phyloP scores from a whole-genome alignment of 2,797 vertebrate species.

The Poeciliopsis gracilis region DNA sequence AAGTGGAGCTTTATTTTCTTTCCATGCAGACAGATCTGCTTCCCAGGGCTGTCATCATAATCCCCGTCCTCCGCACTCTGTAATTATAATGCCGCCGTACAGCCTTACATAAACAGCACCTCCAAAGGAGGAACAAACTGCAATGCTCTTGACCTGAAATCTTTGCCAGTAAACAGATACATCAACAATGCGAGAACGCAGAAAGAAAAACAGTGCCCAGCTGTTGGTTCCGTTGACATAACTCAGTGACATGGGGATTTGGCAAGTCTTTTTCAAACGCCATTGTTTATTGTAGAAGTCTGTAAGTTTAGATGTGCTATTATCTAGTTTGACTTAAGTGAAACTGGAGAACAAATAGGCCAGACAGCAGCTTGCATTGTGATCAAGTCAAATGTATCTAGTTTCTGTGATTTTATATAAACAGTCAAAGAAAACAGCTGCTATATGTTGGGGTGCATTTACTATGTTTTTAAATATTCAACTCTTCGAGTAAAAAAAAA shows the following conservation, averaged over 20 bases:
- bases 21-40: constrained; percentile 61
- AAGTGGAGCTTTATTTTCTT: constrained; percentile 45
- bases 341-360: constrained; percentile 32
- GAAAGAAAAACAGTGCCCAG: constrained; percentile 51
- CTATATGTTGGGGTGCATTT: background rate
- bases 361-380: constrained; percentile 26
- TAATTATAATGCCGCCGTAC: constrained; percentile 77
- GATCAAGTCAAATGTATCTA: constrained; percentile 3
- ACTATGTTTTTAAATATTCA: background rate
- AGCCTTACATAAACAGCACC: constrained; percentile 80
- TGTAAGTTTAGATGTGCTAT: constrained; percentile 40
- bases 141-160: constrained; percentile 57
- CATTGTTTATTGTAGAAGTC: constrained; percentile 51
- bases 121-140: constrained; percentile 61
- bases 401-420: background rate
- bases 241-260: constrained; percentile 24
- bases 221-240: constrained; percentile 47
- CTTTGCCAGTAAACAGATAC: constrained; percentile 67
- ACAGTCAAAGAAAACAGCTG: constrained; percentile 1
- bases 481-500: background rate
- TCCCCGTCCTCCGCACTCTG: constrained; percentile 73
- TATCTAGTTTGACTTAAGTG: constrained; percentile 37
- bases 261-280: constrained; percentile 38
- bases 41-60: constrained; percentile 76
- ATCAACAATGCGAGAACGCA: constrained; percentile 49